Percentiles rank a stretch among this genome's conserved stretches.
Evolutionary conservation across 2,113 vertebrate genomes (phyloP).

Genomic region (Sclerurus mexicanus): DNA sequence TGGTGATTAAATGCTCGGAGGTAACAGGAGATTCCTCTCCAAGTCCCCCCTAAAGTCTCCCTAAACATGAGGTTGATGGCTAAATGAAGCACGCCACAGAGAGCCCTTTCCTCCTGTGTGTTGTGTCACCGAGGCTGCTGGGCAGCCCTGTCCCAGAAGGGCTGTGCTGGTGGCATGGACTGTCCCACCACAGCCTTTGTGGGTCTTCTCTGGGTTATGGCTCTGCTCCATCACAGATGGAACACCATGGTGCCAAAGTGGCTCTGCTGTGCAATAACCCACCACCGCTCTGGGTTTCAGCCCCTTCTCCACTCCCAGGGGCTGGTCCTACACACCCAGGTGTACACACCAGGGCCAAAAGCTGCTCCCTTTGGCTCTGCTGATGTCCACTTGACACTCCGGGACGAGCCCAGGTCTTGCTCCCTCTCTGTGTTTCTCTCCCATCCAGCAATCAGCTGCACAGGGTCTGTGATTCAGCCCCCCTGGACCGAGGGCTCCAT

Average conservation of each 20-base stretch:
- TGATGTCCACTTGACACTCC: rapidly evolving
- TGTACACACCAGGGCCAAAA: rapidly evolving
- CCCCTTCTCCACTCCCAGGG: neutral
- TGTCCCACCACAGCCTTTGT: neutral
- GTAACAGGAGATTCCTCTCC: neutral
- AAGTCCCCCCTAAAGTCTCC: neutral
- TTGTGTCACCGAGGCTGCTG: rapidly evolving
- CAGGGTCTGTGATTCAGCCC: rapidly evolving
- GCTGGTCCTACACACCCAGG: neutral
- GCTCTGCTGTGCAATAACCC: neutral
- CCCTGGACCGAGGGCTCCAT: rapidly evolving
- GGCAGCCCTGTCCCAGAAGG: neutral
- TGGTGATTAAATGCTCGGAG: neutral
- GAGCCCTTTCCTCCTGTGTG: neutral
- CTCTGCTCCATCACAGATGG: rapidly evolving
- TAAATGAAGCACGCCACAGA: neutral
- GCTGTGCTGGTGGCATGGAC: neutral
- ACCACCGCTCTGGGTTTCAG: neutral
- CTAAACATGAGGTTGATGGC: neutral
- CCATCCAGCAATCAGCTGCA: rapidly evolving
- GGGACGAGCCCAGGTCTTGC: neutral
- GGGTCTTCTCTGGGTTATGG: rapidly evolving
- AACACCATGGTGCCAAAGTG: rapidly evolving
- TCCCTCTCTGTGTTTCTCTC: neutral
- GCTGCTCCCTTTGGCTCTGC: neutral